These are phyloP conservation scores for Alouatta palliata DNA, from an alignment of 2,113 vertebrate genomes.

Conservation along the genomic window DNA sequence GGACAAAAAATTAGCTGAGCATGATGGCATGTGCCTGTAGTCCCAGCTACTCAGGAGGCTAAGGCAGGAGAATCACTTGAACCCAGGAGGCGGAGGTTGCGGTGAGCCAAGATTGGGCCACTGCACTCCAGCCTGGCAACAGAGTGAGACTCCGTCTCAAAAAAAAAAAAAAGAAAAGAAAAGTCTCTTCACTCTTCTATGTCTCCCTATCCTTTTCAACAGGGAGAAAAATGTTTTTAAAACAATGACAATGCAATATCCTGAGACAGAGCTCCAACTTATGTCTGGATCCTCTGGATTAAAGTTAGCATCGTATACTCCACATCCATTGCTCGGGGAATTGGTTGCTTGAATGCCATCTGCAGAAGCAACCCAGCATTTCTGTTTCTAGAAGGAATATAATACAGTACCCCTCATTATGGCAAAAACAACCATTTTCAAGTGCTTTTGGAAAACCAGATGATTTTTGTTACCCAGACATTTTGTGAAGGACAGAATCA, in stretches of 20 bases:
- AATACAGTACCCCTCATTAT: constrained; percentile 76
- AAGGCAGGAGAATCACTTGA: no score
- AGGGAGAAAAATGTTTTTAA: neutral
- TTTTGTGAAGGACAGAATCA: constrained; percentile 74
- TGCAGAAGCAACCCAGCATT: constrained; percentile 79
- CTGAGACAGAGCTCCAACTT: neutral
- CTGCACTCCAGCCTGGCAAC: no score
- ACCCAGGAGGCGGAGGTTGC: no score
- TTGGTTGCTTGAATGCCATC: constrained; percentile 82
- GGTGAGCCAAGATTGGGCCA: no score
- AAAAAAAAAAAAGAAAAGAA: no score
- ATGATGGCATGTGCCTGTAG: no score
- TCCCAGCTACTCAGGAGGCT: no score
- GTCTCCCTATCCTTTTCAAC: neutral
- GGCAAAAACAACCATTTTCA: constrained; percentile 78
- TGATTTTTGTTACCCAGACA: constrained; percentile 77
- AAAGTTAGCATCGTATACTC: constrained; percentile 83
- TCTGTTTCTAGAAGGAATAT: constrained; percentile 81
- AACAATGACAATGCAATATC: neutral
- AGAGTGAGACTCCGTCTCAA: no score
- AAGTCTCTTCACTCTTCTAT: neutral
- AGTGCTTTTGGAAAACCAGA: constrained; percentile 81
- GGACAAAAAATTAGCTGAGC: no score
- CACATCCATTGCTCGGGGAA: constrained; percentile 77
- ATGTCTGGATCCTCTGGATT: constrained; percentile 79